Conservation (phyloP, 35 echinoderm and acorn worm species). For the Diadema setosum region DNA sequence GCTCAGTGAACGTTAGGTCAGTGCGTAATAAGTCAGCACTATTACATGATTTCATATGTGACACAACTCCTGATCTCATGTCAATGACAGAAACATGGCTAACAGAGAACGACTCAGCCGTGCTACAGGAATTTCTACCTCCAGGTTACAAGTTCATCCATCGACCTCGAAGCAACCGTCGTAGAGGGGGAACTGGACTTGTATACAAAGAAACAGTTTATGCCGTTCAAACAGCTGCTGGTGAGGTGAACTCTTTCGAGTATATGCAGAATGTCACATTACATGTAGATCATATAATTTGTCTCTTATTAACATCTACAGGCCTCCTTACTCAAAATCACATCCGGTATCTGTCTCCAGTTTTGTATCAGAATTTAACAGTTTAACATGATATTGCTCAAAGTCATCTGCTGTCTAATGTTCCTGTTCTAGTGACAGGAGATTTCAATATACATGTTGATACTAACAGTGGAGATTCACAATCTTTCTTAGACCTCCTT, state of each 20-base stretch:
- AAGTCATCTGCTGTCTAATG: conserved; percentile 8
- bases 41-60: too few relatives aligned
- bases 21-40: too few relatives aligned
- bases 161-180: neutral
- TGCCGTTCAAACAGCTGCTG: neutral
- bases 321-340: neutral
- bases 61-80: too few relatives aligned
- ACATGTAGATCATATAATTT: conserved; percentile 13
- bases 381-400: neutral
- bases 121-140: neutral
- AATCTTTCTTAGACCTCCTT: neutral
- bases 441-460: too few relatives aligned
- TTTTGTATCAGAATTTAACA: neutral
- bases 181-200: neutral
- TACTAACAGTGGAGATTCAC: too few relatives aligned
- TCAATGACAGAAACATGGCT: too few relatives aligned
- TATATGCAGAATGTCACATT: conserved; percentile 10
- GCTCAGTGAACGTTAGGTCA: too few relatives aligned
- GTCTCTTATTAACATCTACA: neutral
- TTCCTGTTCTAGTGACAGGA: conserved; percentile 9
- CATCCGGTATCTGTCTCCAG: neutral
- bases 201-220: neutral
- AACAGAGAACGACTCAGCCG: neutral
- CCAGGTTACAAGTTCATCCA: neutral
- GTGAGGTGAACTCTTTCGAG: conserved; percentile 5